A percentile compares a stretch with the other conserved stretches of the same genome.
Evolutionary conservation across 2,888 invertebrate genomes (phyloP).

Genomic region (Lycocerus yunnanus): DNA sequence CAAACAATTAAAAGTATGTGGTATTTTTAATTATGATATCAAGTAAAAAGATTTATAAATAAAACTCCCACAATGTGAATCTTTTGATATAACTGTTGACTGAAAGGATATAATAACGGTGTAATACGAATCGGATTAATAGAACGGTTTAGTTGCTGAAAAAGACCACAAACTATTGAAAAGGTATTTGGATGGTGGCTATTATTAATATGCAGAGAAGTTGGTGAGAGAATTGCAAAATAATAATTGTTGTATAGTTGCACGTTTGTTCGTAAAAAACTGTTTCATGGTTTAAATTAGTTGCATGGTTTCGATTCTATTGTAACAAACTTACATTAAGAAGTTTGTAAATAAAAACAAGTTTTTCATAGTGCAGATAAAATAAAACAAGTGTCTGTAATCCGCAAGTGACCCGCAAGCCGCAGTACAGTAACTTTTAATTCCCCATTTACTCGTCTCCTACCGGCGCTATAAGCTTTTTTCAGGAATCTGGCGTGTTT

Average conservation of each 20-base stretch:
- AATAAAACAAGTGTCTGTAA: conserved; percentile 28
- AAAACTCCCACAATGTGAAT: conserved; percentile 41
- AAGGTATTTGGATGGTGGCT: conserved; percentile 16
- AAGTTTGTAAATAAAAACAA: conserved; percentile 17
- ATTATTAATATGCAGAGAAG: conserved; percentile 13
- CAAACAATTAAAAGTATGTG: conserved; percentile 22
- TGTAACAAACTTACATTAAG: conserved; percentile 10
- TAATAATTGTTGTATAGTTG: conserved; percentile 8
- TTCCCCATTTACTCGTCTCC: conserved; percentile 49
- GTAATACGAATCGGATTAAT: conserved; percentile 35
- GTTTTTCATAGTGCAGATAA: conserved; percentile 29
- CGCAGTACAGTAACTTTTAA: conserved; percentile 47
- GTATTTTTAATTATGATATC: conserved; percentile 34
- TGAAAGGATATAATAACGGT: conserved; percentile 32
- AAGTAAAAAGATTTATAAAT: conserved; percentile 36
- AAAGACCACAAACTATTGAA: conserved; percentile 17
- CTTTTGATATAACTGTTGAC: conserved; percentile 33
- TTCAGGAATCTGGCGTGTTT: conserved; percentile 51
- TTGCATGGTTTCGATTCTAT: conserved; percentile 1
- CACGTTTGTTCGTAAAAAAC: background rate
- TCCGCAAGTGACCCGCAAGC: conserved; percentile 33
- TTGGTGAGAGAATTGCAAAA: conserved; percentile 7
- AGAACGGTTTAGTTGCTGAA: conserved; percentile 10
- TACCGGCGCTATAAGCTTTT: conserved; percentile 46
- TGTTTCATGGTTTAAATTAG: background rate